Evolutionary conservation across 2,797 vertebrate genomes (phyloP).

Genomic region (Dicrostonyx torquatus): DNA sequence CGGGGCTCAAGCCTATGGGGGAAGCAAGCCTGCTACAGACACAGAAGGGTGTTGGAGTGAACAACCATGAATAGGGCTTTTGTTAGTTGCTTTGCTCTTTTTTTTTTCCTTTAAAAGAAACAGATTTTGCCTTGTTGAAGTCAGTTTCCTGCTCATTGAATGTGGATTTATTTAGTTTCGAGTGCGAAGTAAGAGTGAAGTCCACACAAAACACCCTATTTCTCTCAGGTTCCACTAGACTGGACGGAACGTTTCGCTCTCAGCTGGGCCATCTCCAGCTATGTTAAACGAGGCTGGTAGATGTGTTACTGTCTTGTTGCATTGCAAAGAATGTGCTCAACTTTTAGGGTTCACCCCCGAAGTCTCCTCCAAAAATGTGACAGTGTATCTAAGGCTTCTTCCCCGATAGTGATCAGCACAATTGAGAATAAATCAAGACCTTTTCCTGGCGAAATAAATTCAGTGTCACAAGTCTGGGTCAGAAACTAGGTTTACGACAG

Average conservation of each 20-base stretch:
- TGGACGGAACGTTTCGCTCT: conserved; percentile 22
- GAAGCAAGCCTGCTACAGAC: not conserved
- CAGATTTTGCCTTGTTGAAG: conserved; percentile 59
- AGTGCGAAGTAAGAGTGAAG: conserved; percentile 40
- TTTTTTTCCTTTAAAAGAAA: conserved; percentile 41
- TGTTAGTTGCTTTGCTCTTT: not conserved
- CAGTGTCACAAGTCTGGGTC: conserved; percentile 53
- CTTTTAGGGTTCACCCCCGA: conserved; percentile 12
- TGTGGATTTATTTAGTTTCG: conserved; percentile 53
- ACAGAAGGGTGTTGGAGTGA: not conserved
- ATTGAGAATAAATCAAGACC: conserved; percentile 60
- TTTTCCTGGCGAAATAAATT: conserved; percentile 62
- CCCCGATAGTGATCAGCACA: not conserved
- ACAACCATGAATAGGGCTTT: not conserved
- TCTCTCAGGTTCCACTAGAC: conserved; percentile 1
- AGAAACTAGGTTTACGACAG: conserved; percentile 65
- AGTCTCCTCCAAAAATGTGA: not conserved
- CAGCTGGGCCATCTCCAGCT: not conserved
- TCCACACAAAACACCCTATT: conserved; percentile 18
- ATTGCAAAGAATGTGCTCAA: conserved; percentile 25
- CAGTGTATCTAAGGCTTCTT: not conserved
- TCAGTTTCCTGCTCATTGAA: conserved; percentile 36
- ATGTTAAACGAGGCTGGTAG: not conserved
- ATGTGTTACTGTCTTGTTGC: not conserved
- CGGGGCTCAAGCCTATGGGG: not conserved